Conservation (phyloP, 1,140 invertebrate genomes). For the Papilio polytes region DNA sequence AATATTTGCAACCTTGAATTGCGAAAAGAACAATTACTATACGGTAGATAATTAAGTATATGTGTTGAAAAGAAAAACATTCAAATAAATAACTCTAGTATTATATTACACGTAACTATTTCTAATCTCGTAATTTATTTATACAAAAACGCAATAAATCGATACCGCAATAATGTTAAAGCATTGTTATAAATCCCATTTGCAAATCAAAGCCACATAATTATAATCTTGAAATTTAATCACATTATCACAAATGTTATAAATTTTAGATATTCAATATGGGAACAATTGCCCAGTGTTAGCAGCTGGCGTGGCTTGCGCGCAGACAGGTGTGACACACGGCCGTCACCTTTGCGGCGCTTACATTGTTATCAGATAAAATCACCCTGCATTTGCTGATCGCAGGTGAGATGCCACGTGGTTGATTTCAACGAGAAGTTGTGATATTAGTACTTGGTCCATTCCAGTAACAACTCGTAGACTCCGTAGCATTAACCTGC, state of each 20-base stretch:
- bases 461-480: neutral
- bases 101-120: too few relatives aligned
- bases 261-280: neutral
- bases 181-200: neutral
- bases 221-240: conserved; percentile 15
- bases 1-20: neutral
- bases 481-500: too few relatives aligned
- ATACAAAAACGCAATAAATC: neutral
- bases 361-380: conserved; percentile 17
- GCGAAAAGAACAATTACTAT: too few relatives aligned
- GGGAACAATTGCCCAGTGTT: conserved; percentile 14
- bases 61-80: neutral
- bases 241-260: neutral
- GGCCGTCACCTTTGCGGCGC: conserved; percentile 32
- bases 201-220: neutral
- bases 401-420: conserved; percentile 5
- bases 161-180: neutral
- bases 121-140: too few relatives aligned
- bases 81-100: neutral
- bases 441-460: neutral
- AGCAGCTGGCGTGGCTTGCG: conserved; percentile 37
- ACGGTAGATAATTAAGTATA: too few relatives aligned
- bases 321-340: conserved; percentile 33
- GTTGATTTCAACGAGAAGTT: neutral
- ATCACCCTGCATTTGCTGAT: conserved; percentile 2